Percentiles rank a stretch among this genome's conserved stretches.
These are phyloP conservation scores for Cirrhinus molitorella DNA, from an alignment of 2,797 vertebrate genomes.

Conservation along the genomic window DNA sequence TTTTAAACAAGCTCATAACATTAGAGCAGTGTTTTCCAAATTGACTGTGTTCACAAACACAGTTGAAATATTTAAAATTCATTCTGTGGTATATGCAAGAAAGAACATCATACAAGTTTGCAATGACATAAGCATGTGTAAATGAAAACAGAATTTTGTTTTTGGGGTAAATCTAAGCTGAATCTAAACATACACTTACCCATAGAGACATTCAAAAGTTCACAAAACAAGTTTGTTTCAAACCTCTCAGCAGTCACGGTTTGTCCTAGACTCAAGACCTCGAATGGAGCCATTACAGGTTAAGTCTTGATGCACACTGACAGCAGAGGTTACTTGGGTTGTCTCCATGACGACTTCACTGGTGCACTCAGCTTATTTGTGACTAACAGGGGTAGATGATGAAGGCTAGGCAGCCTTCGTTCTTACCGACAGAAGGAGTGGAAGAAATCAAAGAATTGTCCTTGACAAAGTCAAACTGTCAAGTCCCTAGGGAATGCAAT, in stretches of 20 bases:
- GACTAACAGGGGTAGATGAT: slow-evolving; percentile 35
- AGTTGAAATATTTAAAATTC: neutral
- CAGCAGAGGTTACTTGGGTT: slow-evolving; percentile 53
- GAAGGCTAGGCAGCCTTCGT: slow-evolving; percentile 17
- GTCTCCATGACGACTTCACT: slow-evolving; percentile 41
- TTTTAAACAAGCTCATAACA: too few species aligned
- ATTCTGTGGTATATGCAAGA: neutral
- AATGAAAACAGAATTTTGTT: neutral
- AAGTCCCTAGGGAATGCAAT: slow-evolving; percentile 22
- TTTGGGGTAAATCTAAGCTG: neutral
- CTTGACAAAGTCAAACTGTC: slow-evolving; percentile 70
- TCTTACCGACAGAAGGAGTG: neutral
- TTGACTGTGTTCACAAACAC: neutral
- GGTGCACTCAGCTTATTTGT: slow-evolving; percentile 37
- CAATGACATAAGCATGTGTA: neutral
- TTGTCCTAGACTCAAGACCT: slow-evolving; percentile 1
- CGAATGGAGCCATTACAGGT: slow-evolving; percentile 12
- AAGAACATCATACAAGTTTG: neutral
- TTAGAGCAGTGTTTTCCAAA: neutral
- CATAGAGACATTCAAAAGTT: slow-evolving; percentile 4
- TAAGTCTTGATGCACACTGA: slow-evolving; percentile 43
- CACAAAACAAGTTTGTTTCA: neutral
- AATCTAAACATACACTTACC: slow-evolving; percentile 1
- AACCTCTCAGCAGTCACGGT: slow-evolving; percentile 11
- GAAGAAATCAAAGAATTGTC: slow-evolving; percentile 62